Base-by-base conservation (phyloP, 2,888 invertebrate genomes). In the Lepidonotus clava region DNA sequence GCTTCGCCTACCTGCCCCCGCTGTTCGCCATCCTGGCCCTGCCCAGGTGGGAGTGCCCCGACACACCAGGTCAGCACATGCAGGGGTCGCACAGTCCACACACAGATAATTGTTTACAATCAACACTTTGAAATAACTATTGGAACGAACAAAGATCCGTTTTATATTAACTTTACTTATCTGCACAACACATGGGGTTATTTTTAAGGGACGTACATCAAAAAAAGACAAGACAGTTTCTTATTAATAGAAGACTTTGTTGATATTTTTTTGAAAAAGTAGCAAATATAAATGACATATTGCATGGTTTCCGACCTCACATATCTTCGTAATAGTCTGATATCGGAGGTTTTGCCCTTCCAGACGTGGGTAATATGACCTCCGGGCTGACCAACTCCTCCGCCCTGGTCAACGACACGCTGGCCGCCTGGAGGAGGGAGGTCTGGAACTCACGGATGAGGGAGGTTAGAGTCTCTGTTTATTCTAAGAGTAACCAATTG, bases 1-100 rank as follows among this genome's bases (percentile, higher is more conserved):
- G 92, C 0, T 92, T 92, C 87, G 89, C 92, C 5, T 93, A 93
- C 87, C 86, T 93, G 6, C 90, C 90, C 1, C 92, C 93, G 0
- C 91, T 91, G 1, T 90, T 92, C 67, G 90, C 93, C 24, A 91
- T 93, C 8, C 88, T 93, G 46, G 24, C 28, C 21, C 80, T 86
- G 41, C 84, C 85, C 0, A 84, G 80, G 80, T 89, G 87, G 88
- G 87, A 87, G 46, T 89, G 89, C 40, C 89, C 89, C 1, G 46
- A 18, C 8, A 14, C 14, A 66, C 24, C 66, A 14, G 46, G 46
- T 46, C 8, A 46, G 46, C 8, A 8, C 18, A 11, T 46, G 18
- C 8, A 46, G 8, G 8, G 46, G 46, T 46, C 18, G 46, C 8
- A 11, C 8, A 46, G 8, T 46, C 8, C 18, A 46, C 18, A 11